These are phyloP conservation scores for Apodemia duryi DNA, from an alignment of 2,888 invertebrate species.

Conservation along the genomic window DNA sequence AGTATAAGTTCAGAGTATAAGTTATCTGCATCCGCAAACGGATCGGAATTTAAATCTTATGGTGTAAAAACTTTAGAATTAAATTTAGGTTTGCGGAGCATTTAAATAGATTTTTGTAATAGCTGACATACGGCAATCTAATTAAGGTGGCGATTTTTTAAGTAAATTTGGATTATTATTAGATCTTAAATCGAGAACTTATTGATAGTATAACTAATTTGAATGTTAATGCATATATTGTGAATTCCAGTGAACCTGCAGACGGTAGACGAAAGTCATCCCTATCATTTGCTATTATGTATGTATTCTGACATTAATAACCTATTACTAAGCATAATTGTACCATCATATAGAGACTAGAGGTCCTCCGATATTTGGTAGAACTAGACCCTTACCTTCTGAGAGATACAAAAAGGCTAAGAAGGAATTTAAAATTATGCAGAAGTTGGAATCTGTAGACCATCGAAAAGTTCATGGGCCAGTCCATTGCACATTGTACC, in stretches of 20 bases:
- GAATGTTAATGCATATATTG: background rate
- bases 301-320: background rate
- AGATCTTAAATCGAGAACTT: conserved; percentile 1
- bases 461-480: conserved; percentile 42
- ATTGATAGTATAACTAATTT: background rate
- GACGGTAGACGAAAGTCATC: background rate
- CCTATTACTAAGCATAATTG: background rate
- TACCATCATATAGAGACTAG: conserved; percentile 21
- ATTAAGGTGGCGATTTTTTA: conserved; percentile 20
- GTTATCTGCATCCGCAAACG: conserved; percentile 23
- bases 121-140: conserved; percentile 11
- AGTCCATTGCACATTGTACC: conserved; percentile 34
- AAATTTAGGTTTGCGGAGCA: background rate
- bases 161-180: conserved; percentile 13
- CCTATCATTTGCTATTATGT: background rate
- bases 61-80: conserved; percentile 12
- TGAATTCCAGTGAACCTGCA: background rate
- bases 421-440: conserved; percentile 31
- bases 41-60: conserved; percentile 5
- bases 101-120: conserved; percentile 12
- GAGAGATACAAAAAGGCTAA: conserved; percentile 20
- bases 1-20: conserved; percentile 5
- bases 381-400: conserved; percentile 21
- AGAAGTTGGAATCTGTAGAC: conserved; percentile 27
- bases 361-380: conserved; percentile 20